Evolutionary conservation across 1,140 invertebrate species (phyloP).

Genomic region (Magallana ariakensis): DNA sequence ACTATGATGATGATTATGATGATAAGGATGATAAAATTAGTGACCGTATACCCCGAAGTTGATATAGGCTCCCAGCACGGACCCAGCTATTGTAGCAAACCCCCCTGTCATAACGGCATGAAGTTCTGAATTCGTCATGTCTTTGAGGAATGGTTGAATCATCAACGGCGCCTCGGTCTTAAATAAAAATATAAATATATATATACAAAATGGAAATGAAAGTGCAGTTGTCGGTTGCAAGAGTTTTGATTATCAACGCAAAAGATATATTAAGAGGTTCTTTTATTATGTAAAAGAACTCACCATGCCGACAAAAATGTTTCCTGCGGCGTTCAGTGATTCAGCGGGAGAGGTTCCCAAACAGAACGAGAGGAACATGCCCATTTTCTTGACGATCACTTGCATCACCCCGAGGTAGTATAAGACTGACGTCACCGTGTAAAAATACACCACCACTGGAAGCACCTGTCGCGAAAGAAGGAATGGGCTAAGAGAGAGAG

Average conservation of each 20-base stretch:
- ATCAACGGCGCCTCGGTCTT: conserved; percentile 77
- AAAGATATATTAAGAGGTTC: not conserved
- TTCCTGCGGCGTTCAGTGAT: conserved; percentile 77
- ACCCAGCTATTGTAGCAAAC: conserved; percentile 77
- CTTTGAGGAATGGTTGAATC: conserved; percentile 72
- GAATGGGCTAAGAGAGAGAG: no score
- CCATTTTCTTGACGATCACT: conserved; percentile 68
- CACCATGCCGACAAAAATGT: conserved; percentile 78
- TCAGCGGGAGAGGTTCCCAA: conserved; percentile 75
- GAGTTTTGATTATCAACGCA: not conserved
- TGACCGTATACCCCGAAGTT: conserved; percentile 68
- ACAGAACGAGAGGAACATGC: conserved; percentile 68
- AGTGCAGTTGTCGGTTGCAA: not conserved
- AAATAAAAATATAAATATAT: conserved; percentile 44
- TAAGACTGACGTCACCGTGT: conserved; percentile 72
- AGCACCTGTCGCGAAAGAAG: conserved; percentile 69
- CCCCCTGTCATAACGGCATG: conserved; percentile 77
- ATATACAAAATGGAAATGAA: not conserved
- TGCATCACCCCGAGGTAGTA: conserved; percentile 78
- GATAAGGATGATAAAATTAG: no score
- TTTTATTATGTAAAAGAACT: not conserved
- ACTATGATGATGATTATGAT: no score
- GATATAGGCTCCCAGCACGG: conserved; percentile 71
- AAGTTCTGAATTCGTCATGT: conserved; percentile 77
- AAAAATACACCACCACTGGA: conserved; percentile 76